A percentile compares a stretch with the other conserved stretches of the same genome.
Conservation (phyloP, 92 coral and sea anemone genomes). For the Palythoa heliodiscus region DNA sequence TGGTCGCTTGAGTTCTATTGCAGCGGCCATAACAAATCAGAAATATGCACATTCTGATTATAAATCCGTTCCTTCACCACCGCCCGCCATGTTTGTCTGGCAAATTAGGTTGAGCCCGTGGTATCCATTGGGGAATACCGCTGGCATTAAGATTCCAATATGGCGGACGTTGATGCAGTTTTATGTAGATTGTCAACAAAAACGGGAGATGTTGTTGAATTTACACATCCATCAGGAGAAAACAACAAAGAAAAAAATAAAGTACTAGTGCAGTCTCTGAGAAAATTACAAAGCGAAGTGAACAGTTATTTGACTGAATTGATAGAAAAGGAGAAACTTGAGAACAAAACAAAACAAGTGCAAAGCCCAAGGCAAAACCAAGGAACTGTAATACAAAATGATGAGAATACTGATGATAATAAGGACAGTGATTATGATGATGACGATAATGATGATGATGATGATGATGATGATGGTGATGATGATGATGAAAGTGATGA, state of each 20-base stretch:
- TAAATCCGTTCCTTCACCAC: not conserved
- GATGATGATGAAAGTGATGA: not conserved
- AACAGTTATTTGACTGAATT: slow-evolving; percentile 12
- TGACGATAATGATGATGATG: slow-evolving; percentile 1
- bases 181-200: slow-evolving; percentile 4
- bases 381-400: not conserved
- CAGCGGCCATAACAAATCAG: slow-evolving; percentile 37
- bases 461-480: not conserved
- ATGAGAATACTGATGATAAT: not conserved
- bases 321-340: slow-evolving; percentile 27
- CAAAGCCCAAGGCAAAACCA: too few species aligned
- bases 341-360: not conserved
- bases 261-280: slow-evolving; percentile 18
- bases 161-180: slow-evolving; percentile 1
- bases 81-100: slow-evolving; percentile 45
- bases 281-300: slow-evolving; percentile 14
- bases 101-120: slow-evolving; percentile 30
- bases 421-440: not conserved
- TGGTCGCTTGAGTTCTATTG: slow-evolving; percentile 26
- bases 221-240: slow-evolving; percentile 18
- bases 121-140: slow-evolving; percentile 3
- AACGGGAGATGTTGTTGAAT: slow-evolving; percentile 34
- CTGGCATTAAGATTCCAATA: not conserved
- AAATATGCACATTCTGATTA: slow-evolving; percentile 9
- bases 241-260: slow-evolving; percentile 4